Base-by-base conservation (phyloP, 2,888 invertebrate genomes). In the Platynereis dumerilii region DNA sequence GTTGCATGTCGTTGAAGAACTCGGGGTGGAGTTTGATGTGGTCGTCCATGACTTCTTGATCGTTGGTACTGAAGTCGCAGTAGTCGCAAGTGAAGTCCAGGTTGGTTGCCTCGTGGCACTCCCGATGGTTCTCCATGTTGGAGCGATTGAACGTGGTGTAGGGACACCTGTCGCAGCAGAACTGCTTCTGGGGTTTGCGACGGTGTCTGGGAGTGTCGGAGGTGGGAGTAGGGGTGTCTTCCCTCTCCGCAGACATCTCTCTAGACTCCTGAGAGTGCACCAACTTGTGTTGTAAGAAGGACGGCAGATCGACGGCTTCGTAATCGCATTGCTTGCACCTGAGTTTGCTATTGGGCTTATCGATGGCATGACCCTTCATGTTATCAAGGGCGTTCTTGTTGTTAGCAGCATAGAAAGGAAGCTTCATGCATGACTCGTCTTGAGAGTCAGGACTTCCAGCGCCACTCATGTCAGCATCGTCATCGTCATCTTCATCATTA, bases 271-370 rank as follows among this genome's bases (percentile, higher is more conserved):
- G 39, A 39, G 29, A 20, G 26, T 80, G 80, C 10, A 71, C 72
- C n/a, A 74, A 72, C 60, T 77, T 77, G 62, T 81, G 81, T 62
- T 78, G 78, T 3, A 80, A 69, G 63, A 80, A 79, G 3, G 76
- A 72, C 3, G 76, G 72, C 56, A 81, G 62, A 62, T 80, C 80
- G 48, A 74, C 70, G 12, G 77, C 77, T 28, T 75, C 75, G 63
- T 73, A 80, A 54, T 70, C 69, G 64, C 81, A 81, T 58, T 77
- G 75, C 65, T 78, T 76, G 66, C 80, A 81, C 65, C 74, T 76
- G 66, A 74, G 74, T 56, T 76, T 78, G n/a, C n/a, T n/a, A 5
- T 66, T 67, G n/a, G 66, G 48, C 42, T n/a, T 42, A 5, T 62
- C 62, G 10, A 15, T 22, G 24, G 52, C 2, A 24, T 55, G 39